Evolutionary conservation across 2,113 vertebrate genomes (phyloP).

Genomic region (Sphyrna mokarran): DNA sequence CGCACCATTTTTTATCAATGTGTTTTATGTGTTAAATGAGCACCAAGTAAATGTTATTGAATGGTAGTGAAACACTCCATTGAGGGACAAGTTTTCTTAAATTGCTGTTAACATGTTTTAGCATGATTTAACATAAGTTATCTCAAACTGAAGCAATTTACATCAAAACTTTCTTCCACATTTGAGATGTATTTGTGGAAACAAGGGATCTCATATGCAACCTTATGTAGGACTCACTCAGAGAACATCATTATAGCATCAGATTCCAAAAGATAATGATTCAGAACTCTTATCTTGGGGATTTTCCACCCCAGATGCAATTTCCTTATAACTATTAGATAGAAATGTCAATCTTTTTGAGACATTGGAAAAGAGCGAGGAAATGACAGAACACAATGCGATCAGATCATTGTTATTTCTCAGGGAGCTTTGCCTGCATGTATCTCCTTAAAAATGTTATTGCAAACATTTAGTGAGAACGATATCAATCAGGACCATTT

Average conservation of each 20-base stretch:
- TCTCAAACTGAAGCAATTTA: not conserved
- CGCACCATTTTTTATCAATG: slow-evolving; percentile 38
- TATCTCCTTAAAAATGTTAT: not conserved
- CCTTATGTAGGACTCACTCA: not conserved
- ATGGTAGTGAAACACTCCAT: not conserved
- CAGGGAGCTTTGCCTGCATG: not conserved
- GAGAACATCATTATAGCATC: not conserved
- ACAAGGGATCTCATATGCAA: not conserved
- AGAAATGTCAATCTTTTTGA: not conserved
- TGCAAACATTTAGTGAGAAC: not conserved
- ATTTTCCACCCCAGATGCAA: not conserved
- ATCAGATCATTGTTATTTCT: not conserved
- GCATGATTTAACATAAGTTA: not conserved
- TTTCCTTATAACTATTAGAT: not conserved
- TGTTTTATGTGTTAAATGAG: slow-evolving; percentile 38
- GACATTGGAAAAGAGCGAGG: not conserved
- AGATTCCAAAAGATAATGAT: not conserved
- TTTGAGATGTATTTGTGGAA: not conserved
- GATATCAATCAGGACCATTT: not conserved
- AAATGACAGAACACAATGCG: not conserved
- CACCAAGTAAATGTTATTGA: not conserved
- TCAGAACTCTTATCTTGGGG: not conserved
- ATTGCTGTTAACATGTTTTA: not conserved
- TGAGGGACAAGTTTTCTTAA: not conserved
- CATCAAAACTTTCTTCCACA: not conserved